phyloP scores from a whole-genome alignment of 2,113 vertebrate species.

The Corvus hawaiiensis region DNA sequence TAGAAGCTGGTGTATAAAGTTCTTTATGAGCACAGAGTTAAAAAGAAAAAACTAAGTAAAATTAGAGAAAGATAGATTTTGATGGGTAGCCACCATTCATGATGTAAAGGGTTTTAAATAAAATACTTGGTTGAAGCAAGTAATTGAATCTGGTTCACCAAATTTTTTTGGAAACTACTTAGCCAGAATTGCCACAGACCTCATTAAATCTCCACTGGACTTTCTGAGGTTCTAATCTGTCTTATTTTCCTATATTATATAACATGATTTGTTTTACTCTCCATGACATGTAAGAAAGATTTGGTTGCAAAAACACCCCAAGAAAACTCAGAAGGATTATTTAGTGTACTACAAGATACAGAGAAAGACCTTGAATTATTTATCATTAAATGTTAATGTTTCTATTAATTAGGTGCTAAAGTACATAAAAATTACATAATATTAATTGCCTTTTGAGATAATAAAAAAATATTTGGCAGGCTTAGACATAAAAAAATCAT shows the following conservation, averaged over 20 bases:
- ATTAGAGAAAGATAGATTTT: background rate
- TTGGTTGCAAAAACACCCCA: background rate
- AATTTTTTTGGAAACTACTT: background rate
- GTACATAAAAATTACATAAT: background rate
- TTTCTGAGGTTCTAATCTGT: background rate
- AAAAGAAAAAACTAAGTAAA: background rate
- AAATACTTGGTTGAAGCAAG: background rate
- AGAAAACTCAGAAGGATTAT: background rate
- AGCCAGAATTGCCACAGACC: background rate
- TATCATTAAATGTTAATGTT: background rate
- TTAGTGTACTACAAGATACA: background rate
- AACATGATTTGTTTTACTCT: background rate
- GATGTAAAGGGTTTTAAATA: rapidly evolving
- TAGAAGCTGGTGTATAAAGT: background rate
- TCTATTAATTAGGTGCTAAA: background rate
- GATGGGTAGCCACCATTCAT: background rate
- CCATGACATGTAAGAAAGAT: background rate
- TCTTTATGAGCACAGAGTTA: background rate
- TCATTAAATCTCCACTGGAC: background rate
- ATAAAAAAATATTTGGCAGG: background rate
- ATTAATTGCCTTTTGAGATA: background rate
- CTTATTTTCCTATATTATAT: background rate
- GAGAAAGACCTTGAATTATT: background rate
- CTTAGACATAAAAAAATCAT: background rate
- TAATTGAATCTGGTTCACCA: background rate